A percentile compares a stretch with the other conserved stretches of the same genome.
Evolutionary conservation across 1,140 invertebrate species (phyloP).

Genomic region (Lasaia peninsularis): DNA sequence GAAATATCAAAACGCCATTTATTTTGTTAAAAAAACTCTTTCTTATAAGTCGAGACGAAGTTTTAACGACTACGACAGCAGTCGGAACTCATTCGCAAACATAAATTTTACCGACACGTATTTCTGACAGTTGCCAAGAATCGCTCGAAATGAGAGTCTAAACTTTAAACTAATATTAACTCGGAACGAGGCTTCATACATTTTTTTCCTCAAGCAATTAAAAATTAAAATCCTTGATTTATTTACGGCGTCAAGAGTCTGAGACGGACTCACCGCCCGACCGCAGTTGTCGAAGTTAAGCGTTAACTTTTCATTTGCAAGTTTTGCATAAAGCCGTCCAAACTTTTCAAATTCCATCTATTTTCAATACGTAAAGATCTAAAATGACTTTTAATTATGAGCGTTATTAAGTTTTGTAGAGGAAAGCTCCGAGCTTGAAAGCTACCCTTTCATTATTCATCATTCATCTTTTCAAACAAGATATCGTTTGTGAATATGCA

Average conservation of each 20-base stretch:
- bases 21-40: slow-evolving; percentile 9
- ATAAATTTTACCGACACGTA: slow-evolving; percentile 43
- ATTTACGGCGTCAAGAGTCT: slow-evolving; percentile 30
- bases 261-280: slow-evolving; percentile 24
- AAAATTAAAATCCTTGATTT: slow-evolving; percentile 16
- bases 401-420: slow-evolving; percentile 7
- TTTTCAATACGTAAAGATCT: slow-evolving; percentile 10
- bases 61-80: slow-evolving; percentile 35
- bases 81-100: slow-evolving; percentile 39
- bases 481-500: background rate
- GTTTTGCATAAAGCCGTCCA: slow-evolving; percentile 42
- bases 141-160: slow-evolving; percentile 20
- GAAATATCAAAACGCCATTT: background rate
- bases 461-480: background rate
- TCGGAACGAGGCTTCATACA: slow-evolving; percentile 12
- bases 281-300: slow-evolving; percentile 45
- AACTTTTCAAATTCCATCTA: slow-evolving; percentile 23
- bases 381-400: slow-evolving; percentile 11
- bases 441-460: background rate
- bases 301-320: slow-evolving; percentile 68
- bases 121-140: slow-evolving; percentile 25
- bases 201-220: slow-evolving; percentile 11
- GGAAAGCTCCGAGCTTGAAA: background rate
- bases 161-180: slow-evolving; percentile 28
- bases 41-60: slow-evolving; percentile 22